Base-by-base conservation (phyloP, 2,113 vertebrate species). In the Tychaedon coryphoeus region DNA sequence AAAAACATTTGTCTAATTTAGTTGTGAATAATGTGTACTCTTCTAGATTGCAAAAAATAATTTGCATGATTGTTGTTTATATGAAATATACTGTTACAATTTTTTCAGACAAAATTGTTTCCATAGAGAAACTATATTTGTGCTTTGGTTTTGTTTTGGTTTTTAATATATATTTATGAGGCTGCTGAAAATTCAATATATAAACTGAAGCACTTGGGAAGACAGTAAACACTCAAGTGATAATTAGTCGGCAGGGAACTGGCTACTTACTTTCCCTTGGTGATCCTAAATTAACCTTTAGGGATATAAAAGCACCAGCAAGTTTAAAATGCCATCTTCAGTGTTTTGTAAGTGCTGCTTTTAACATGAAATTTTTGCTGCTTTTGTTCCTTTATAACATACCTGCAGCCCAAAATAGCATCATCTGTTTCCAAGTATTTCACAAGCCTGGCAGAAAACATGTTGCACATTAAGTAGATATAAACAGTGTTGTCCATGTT, bases 171-270 rank as follows among this genome's bases (percentile, higher is more conserved):
- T 56, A 67, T 78, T 95, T 90, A 82, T 47, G 19, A 82, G n/a
- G 50, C 34, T 80, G 47, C 42, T 80, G 62, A 89, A 92, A 92
- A 89, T 53, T 62, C 76, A 84, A 31, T 58, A 78, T 14, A 81
- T 71, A 71, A 95, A 88, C 42, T 45, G n/a, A 92, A 91, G 48
- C 66, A 91, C 85, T 94, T 78, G 23, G 28, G 57, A 79, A 88
- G 71, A 82, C 45, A 79, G 74, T 67, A 91, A 94, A 89, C 88
- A 75, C 87, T 95, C 50, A 36, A 43, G 53, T 43, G 33, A 48
- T 28, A 92, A 89, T 85, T 72, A 90, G 24, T 26, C 5, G 0
- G 48, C 40, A 48, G 74, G 74, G 58, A 96, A 88, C 65, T 64
- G 66, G 81, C 87, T 93, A 84, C 66, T 90, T 85, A 87, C 53